phyloP scores from a whole-genome alignment of 1,140 invertebrate species.

The Drosophila aff. region DNA sequence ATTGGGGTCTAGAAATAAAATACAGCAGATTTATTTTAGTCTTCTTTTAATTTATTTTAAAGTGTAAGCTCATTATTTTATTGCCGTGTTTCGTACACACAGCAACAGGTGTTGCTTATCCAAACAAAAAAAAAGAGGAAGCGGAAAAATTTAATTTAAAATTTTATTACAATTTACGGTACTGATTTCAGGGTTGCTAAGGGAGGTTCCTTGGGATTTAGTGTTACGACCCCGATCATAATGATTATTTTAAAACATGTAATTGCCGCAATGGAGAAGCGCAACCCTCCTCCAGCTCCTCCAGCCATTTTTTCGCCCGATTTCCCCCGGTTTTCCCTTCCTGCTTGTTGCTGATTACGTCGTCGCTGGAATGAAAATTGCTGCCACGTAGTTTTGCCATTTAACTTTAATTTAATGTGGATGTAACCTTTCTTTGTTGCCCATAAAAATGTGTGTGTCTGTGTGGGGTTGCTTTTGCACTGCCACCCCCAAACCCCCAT shows the following conservation, averaged over 20 bases:
- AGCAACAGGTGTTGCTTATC: constrained; percentile 53
- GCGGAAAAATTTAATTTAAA: constrained; percentile 77
- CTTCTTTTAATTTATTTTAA: not conserved
- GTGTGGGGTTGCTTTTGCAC: constrained; percentile 18
- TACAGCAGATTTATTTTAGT: not conserved
- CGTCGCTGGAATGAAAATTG: constrained; percentile 70
- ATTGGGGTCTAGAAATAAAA: not conserved
- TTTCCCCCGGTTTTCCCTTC: not conserved
- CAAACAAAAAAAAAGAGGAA: not conserved
- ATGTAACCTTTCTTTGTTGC: constrained; percentile 79
- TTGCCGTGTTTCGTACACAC: not conserved
- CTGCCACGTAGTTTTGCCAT: constrained; percentile 83
- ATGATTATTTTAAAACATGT: constrained; percentile 81
- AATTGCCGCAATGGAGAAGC: constrained; percentile 55
- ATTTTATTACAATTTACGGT: constrained; percentile 80
- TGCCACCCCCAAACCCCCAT: not conserved
- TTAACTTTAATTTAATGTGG: constrained; percentile 84
- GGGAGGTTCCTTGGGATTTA: constrained; percentile 56
- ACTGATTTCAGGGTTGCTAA: not conserved
- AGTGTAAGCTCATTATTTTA: not conserved
- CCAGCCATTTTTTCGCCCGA: not conserved
- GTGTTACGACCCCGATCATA: constrained; percentile 73
- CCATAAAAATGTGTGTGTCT: constrained; percentile 71
- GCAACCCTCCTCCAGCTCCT: constrained; percentile 1
- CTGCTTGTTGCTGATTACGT: constrained; percentile 70